Conservation (phyloP, 2,888 invertebrate genomes). For the Euspilapteryx auroguttella region DNA sequence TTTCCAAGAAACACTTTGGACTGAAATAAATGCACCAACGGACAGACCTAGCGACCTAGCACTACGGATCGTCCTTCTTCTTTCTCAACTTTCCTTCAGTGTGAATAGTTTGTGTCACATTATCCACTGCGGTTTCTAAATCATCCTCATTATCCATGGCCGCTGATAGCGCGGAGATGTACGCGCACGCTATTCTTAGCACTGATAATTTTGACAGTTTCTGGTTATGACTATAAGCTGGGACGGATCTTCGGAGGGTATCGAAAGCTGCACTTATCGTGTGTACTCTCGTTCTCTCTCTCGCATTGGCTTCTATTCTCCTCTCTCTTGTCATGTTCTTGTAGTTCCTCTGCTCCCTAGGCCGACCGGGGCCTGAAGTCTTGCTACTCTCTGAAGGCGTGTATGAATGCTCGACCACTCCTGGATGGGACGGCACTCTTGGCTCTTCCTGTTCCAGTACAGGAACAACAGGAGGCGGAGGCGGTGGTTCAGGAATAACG, state of each 20-base stretch:
- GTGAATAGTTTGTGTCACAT: conserved; percentile 90
- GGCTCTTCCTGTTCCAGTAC: conserved; percentile 32
- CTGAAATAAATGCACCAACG: neutral
- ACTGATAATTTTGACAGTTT: conserved; percentile 93
- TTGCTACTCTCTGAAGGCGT: conserved; percentile 10
- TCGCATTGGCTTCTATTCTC: conserved; percentile 91
- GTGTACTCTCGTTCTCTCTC: conserved; percentile 90
- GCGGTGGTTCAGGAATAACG: conserved; percentile 27
- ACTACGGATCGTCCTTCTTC: conserved; percentile 73
- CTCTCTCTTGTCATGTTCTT: conserved; percentile 94
- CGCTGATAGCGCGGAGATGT: conserved; percentile 85
- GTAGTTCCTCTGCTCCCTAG: conserved; percentile 81
- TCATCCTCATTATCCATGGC: conserved; percentile 69
- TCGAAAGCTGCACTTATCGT: conserved; percentile 96
- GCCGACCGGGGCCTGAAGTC: conserved; percentile 16
- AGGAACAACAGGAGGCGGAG: conserved; percentile 17
- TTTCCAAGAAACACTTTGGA: no score
- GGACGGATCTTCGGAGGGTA: conserved; percentile 79
- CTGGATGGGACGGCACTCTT: conserved; percentile 58
- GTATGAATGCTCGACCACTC: conserved; percentile 30
- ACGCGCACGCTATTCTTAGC: conserved; percentile 89
- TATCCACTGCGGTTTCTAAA: conserved; percentile 77
- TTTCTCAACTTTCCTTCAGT: conserved; percentile 88
- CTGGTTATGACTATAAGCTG: conserved; percentile 90
- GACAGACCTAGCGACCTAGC: neutral